A percentile compares a stretch with the other conserved stretches of the same genome.
Evolutionary conservation across 2,888 invertebrate species (phyloP).

Genomic region (Eupithecia abbreviata): DNA sequence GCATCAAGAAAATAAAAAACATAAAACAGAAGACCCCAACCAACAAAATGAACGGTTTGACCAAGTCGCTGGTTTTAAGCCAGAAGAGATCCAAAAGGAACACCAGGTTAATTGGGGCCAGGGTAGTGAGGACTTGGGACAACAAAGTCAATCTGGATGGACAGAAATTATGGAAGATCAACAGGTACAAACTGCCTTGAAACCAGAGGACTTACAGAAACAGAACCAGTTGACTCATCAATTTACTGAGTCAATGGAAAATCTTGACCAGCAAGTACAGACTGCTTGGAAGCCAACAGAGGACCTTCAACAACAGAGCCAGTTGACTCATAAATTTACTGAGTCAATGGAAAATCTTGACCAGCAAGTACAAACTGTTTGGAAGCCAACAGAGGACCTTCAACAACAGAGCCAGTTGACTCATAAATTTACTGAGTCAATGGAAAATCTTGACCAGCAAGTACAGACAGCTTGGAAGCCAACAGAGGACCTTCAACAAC

Average conservation of each 20-base stretch:
- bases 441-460: conserved; percentile 18
- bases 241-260: no score
- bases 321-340: no score
- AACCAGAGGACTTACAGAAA: not conserved
- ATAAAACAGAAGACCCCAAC: conserved; percentile 27
- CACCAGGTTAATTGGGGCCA: conserved; percentile 34
- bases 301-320: no score
- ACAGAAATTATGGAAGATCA: conserved; percentile 25
- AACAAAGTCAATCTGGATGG: conserved; percentile 37
- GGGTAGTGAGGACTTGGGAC: conserved; percentile 28
- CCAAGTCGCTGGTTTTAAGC: conserved; percentile 27
- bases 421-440: conserved; percentile 24
- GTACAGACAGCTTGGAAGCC: conserved; percentile 27
- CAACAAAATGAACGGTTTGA: conserved; percentile 36
- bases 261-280: no score
- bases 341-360: no score
- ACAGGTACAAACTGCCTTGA: conserved; percentile 26
- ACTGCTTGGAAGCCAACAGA: no score
- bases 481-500: conserved; percentile 24
- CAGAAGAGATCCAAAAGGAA: conserved; percentile 32
- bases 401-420: conserved; percentile 26
- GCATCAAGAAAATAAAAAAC: conserved; percentile 16
- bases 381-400: conserved; percentile 8
- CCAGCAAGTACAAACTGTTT: no score
- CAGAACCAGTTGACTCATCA: no score